A percentile compares a stretch with the other conserved stretches of the same genome.
Evolutionary conservation across 2,797 vertebrate species (phyloP).

Genomic region (Dicrostonyx torquatus): DNA sequence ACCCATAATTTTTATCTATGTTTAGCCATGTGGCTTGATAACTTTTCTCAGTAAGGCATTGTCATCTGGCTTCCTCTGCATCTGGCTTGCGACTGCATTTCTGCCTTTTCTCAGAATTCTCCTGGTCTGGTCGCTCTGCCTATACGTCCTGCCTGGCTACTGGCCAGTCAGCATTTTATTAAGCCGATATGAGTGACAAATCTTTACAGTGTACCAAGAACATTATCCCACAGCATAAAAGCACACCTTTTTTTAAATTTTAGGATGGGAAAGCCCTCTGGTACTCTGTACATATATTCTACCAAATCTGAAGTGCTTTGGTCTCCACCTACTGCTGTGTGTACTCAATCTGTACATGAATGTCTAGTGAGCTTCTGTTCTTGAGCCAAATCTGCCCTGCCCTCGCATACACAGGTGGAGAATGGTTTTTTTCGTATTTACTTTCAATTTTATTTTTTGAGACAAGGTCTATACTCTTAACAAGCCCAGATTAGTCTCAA

Average conservation of each 20-base stretch:
- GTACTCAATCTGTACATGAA: neutral
- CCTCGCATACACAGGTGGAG: neutral
- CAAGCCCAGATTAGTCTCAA: neutral
- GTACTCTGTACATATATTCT: neutral
- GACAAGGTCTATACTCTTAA: neutral
- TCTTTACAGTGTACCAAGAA: no score
- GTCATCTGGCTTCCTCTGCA: no score
- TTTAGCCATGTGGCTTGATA: no score
- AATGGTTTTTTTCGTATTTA: neutral
- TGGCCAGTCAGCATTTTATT: no score
- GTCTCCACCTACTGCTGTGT: neutral
- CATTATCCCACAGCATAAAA: neutral
- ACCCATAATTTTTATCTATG: no score
- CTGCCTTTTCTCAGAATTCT: no score
- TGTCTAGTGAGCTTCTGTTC: no score
- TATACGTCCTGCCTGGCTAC: no score
- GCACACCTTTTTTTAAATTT: neutral
- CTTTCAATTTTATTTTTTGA: neutral
- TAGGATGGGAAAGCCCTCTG: neutral
- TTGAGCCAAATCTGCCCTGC: neutral
- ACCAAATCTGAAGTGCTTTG: neutral
- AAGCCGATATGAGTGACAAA: no score
- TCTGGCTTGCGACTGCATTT: no score
- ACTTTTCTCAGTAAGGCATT: no score
- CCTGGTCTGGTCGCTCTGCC: no score